phyloP scores from a whole-genome alignment of 2,888 invertebrate species.

The Zhuqinia jingwanae region DNA sequence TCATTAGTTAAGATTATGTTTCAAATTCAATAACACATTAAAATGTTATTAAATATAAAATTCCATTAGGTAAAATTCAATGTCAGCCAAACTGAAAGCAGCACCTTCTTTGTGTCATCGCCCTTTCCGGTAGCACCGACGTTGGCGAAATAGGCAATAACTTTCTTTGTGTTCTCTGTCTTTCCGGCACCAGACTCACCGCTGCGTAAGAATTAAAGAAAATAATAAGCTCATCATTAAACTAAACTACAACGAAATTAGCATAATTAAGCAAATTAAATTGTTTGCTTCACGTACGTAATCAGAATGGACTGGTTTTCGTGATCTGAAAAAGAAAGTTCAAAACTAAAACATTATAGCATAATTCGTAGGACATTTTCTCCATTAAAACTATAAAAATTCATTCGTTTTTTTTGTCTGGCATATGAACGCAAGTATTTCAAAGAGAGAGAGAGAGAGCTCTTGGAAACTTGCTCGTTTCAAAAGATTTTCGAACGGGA shows the following conservation, averaged over 20 bases:
- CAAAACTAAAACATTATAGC: neutral
- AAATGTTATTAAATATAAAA: no score
- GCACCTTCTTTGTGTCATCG: constrained; percentile 82
- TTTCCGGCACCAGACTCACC: constrained; percentile 99
- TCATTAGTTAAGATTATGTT: no score
- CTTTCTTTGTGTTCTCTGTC: constrained; percentile 99
- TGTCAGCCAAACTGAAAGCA: no score
- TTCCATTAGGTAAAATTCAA: no score
- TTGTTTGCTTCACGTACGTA: constrained; percentile 87
- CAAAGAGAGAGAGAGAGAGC: neutral
- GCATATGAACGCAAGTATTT: neutral
- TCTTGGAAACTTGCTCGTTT: neutral
- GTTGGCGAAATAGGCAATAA: constrained; percentile 99
- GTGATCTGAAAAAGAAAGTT: constrained; percentile 62
- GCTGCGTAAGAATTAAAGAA: constrained; percentile 82
- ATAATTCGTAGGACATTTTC: no score
- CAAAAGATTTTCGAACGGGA: constrained; percentile 21
- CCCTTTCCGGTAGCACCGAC: constrained; percentile 91
- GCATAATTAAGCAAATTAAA: neutral
- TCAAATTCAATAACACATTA: no score
- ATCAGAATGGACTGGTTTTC: constrained; percentile 99
- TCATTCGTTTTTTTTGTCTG: constrained; percentile 20
- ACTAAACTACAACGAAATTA: neutral
- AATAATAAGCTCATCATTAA: neutral
- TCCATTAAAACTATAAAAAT: neutral